A percentile compares a stretch with the other conserved stretches of the same genome.
phyloP scores from a whole-genome alignment of 2,797 vertebrate species.

The Thunnus albacares region DNA sequence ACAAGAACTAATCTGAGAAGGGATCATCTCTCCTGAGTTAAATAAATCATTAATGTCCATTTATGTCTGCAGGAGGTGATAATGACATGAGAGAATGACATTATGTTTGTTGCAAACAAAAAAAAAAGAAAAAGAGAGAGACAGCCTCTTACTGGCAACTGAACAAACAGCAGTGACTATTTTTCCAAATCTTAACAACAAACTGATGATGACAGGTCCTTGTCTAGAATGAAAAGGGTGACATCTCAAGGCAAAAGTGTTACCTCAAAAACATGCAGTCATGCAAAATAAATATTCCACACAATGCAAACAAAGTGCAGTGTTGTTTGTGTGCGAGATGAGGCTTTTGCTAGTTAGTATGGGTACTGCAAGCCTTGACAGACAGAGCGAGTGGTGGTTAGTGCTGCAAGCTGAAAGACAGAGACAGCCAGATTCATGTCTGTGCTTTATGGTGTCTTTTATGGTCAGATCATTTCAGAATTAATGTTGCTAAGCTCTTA shows the following conservation, averaged over 20 bases:
- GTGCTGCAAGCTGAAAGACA: slow-evolving; percentile 75
- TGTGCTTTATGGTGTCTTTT: slow-evolving; percentile 56
- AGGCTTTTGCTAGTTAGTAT: slow-evolving; percentile 73
- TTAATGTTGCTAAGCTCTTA: slow-evolving; percentile 52
- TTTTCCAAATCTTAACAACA: slow-evolving; percentile 47
- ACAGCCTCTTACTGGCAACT: slow-evolving; percentile 36
- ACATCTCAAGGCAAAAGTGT: slow-evolving; percentile 83
- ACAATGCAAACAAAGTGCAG: slow-evolving; percentile 48
- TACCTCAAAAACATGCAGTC: slow-evolving; percentile 77
- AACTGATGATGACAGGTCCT: slow-evolving; percentile 53
- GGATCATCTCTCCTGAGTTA: slow-evolving; percentile 35
- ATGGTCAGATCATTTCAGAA: slow-evolving; percentile 55
- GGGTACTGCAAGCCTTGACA: slow-evolving; percentile 68
- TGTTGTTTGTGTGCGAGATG: slow-evolving; percentile 41
- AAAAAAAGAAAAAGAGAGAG: slow-evolving; percentile 12
- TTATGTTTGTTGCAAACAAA: slow-evolving; percentile 46
- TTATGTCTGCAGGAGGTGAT: slow-evolving; percentile 45
- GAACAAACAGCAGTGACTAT: slow-evolving; percentile 50
- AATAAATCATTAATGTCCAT: slow-evolving; percentile 44
- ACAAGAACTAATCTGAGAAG: slow-evolving; percentile 45
- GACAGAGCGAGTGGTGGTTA: slow-evolving; percentile 77
- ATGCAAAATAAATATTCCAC: slow-evolving; percentile 70
- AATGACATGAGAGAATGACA: slow-evolving; percentile 58
- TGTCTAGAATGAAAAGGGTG: slow-evolving; percentile 58
- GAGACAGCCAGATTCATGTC: slow-evolving; percentile 63